A percentile compares a stretch with the other conserved stretches of the same genome.
Evolutionary conservation across 2,797 vertebrate species (phyloP).

Genomic region (Hybognathus amarus): DNA sequence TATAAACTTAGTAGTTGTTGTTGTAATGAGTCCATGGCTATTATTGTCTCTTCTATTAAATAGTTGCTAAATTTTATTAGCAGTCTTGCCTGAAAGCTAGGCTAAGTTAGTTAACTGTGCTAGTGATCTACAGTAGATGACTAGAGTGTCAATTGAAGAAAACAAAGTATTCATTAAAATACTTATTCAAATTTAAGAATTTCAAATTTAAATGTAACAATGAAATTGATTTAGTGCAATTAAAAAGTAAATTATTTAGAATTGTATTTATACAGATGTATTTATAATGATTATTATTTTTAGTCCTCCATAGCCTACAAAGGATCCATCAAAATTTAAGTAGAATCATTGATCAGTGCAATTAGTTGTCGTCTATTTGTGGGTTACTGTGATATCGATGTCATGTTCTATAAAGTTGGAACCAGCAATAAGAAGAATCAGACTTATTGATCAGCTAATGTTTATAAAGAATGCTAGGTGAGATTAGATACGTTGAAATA

Average conservation of each 20-base stretch:
- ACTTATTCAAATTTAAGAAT: not conserved
- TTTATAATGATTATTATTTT: not conserved
- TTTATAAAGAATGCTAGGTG: not conserved
- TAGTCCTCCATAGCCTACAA: not conserved
- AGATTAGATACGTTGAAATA: not conserved
- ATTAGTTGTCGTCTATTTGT: not conserved
- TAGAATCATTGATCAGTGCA: not conserved
- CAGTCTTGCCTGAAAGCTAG: not conserved
- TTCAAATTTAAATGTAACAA: not conserved
- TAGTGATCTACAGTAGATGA: not conserved
- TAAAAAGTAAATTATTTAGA: not conserved
- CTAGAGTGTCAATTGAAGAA: not conserved
- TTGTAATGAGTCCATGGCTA: not conserved
- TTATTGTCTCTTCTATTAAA: not conserved
- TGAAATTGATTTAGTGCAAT: not conserved
- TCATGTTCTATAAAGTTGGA: not conserved
- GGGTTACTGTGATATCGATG: conserved; percentile 39
- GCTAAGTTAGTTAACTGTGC: not conserved
- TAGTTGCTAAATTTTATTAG: not conserved
- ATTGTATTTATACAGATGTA: not conserved
- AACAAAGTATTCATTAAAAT: not conserved
- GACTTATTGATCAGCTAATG: conserved; percentile 5
- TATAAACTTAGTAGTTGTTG: not conserved
- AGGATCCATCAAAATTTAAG: not conserved
- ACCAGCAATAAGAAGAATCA: not conserved